These are phyloP conservation scores for Ophion ventricosus DNA, from an alignment of 2,888 invertebrate genomes.

Conservation along the genomic window DNA sequence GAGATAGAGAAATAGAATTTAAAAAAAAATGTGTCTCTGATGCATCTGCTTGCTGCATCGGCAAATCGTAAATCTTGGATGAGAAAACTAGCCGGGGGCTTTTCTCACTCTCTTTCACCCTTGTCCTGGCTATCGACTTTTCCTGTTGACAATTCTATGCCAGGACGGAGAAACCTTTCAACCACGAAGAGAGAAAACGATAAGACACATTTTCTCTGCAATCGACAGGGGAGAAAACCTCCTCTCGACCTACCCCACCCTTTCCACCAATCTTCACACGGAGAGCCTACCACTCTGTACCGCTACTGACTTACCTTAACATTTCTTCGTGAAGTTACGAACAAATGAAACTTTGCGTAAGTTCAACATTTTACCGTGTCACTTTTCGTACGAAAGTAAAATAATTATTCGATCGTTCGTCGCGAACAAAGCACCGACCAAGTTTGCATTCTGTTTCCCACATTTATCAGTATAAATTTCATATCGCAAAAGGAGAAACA, in stretches of 20 bases:
- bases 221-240: conserved; percentile 50
- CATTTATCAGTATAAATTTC: too few relatives aligned
- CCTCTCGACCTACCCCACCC: background rate
- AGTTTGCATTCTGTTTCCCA: too few relatives aligned
- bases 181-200: conserved; percentile 48
- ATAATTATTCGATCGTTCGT: background rate
- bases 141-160: conserved; percentile 54
- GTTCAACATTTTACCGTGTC: background rate
- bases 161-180: conserved; percentile 48
- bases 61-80: conserved; percentile 48
- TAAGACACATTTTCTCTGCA: conserved; percentile 61
- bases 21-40: conserved; percentile 35
- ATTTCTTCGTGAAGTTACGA: background rate
- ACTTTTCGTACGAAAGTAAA: background rate
- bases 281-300: background rate
- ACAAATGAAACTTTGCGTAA: too few relatives aligned
- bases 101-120: conserved; percentile 19
- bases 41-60: conserved; percentile 44
- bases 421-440: background rate
- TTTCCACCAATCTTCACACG: background rate
- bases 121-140: conserved; percentile 58
- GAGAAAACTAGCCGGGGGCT: conserved; percentile 53
- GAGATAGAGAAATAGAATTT: conserved; percentile 45
- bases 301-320: background rate
- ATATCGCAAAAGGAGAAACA: too few relatives aligned